These are phyloP conservation scores for Mya arenaria DNA, from an alignment of 1,140 invertebrate genomes.

Conservation along the genomic window DNA sequence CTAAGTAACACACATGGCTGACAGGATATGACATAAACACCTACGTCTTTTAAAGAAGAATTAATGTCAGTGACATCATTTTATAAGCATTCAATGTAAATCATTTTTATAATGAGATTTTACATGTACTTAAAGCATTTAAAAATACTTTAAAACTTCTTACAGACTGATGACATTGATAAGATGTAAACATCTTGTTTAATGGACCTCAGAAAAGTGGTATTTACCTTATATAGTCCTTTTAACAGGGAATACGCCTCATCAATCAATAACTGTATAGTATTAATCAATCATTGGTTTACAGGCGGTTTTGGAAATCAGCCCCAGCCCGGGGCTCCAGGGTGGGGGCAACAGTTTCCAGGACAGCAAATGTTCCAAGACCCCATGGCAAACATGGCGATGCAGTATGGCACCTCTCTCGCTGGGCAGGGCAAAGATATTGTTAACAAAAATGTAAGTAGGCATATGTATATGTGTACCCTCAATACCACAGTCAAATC, in stretches of 20 bases:
- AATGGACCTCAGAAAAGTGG: no score
- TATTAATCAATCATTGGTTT: background rate
- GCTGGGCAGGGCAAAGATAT: conserved; percentile 89
- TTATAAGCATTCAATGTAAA: no score
- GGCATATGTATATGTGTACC: no score
- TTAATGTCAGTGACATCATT: no score
- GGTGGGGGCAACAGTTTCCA: conserved; percentile 60
- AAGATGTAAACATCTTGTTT: background rate
- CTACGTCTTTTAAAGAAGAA: no score
- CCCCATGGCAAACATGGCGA: conserved; percentile 91
- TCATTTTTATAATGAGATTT: no score
- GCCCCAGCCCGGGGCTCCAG: conserved; percentile 37
- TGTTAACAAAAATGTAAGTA: conserved; percentile 89
- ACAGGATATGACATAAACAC: no score
- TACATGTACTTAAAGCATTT: no score
- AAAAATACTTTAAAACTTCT: background rate
- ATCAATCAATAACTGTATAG: background rate
- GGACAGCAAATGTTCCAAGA: conserved; percentile 79
- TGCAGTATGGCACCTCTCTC: conserved; percentile 95
- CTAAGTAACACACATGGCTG: no score
- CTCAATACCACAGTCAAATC: no score
- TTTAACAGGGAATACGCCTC: background rate
- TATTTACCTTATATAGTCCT: background rate
- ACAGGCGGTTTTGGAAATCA: conserved; percentile 49
- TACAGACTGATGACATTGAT: background rate